Evolutionary conservation across 2,113 vertebrate genomes (phyloP).

Genomic region (Myotis lucifugus): DNA sequence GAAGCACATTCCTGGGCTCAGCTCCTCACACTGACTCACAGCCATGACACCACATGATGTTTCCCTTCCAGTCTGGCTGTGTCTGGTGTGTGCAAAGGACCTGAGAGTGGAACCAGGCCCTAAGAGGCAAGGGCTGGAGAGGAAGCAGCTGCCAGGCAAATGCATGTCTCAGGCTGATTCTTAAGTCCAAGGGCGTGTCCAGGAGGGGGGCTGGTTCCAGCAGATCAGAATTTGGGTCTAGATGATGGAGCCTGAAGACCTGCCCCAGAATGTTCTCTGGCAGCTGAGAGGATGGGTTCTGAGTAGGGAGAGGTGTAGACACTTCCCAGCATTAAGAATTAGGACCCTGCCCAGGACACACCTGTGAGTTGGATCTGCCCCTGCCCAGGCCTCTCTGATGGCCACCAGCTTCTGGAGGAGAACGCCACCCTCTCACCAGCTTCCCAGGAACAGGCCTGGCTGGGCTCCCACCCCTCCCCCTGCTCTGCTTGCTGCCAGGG

Average conservation of each 20-base stretch:
- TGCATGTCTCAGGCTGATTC: not conserved
- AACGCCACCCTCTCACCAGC: not conserved
- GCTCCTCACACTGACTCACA: not conserved
- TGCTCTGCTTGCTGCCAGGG: not conserved
- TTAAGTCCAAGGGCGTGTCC: not conserved
- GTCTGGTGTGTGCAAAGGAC: not conserved
- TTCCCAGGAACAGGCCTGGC: not conserved
- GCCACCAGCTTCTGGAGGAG: not conserved
- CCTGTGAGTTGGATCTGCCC: not conserved
- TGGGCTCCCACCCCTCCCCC: not conserved
- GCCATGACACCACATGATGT: not conserved
- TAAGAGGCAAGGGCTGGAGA: not conserved
- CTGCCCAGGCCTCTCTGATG: not conserved
- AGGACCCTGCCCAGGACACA: not conserved
- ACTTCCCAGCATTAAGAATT: not conserved
- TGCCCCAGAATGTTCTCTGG: not conserved
- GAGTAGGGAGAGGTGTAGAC: not conserved
- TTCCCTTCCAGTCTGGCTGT: not conserved
- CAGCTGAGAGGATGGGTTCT: not conserved
- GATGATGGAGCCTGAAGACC: not conserved
- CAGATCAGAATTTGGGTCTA: not conserved
- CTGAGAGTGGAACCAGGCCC: not conserved
- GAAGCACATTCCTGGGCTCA: not conserved
- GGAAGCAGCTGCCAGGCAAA: not conserved
- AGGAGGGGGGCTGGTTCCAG: not conserved